Base-by-base conservation (phyloP, 2,797 vertebrate genomes). In the Siniperca obscura region DNA sequence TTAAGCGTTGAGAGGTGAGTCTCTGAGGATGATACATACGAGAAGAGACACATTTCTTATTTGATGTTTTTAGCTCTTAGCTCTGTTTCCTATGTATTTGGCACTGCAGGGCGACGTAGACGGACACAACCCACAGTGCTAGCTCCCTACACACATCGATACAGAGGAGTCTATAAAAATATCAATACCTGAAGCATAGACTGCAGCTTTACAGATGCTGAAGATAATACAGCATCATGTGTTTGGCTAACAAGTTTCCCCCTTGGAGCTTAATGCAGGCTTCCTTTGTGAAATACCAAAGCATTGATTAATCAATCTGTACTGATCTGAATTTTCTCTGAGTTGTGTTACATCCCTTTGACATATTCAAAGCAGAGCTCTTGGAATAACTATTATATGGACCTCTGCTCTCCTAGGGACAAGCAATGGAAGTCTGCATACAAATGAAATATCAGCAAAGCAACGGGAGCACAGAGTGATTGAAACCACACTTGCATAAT, bases 321-420 rank as follows among this genome's bases (percentile, higher is more conserved):
- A 91, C 91, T 89, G 84, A 94, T 94, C 91, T 88, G 75, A 93
- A 90, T 93, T 90, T 93, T 91, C 93, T 90, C 78, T 16, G 88
- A 89, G 90, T 92, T 90, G 85, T 78, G 79, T 89, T 87, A 81
- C 90, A 85, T 90, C 90, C 78, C 87, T 94, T 95, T 95, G 89
- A 94, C 94, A 94, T 93, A 94, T 94, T 94, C 91, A 92, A 90
- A 93, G 86, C 88, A 86, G 78, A 91, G 89, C 87, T 90, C 88
- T 91, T 86, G 86, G 84, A 90, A 90, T 91, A 91, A 90, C 84
- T 87, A 88, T 91, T 88, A 87, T 90, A 88, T 89, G 87, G 91
- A 94, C 92, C 90, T 92, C 86, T 94, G 91, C 87, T 91, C 86
- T 93, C 90, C 80, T 76, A 85, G 85, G 94, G 88, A 83, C 81